Evolutionary conservation across 2,113 vertebrate genomes (phyloP).

Genomic region (Archocentrus centrarchus): DNA sequence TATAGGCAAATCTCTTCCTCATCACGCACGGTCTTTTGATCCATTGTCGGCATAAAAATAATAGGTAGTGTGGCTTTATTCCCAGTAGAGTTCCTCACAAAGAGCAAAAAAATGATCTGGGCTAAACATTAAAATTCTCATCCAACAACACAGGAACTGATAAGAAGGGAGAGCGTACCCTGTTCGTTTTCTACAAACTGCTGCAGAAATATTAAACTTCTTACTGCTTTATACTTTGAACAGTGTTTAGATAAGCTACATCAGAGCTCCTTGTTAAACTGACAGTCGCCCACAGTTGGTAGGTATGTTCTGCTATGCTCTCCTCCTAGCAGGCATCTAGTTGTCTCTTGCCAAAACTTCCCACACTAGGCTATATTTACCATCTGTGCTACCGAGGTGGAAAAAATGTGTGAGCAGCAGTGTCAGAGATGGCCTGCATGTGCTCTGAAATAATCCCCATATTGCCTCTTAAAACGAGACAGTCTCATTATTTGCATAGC

Average conservation of each 20-base stretch:
- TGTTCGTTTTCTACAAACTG: background rate
- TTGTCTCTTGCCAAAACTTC: conserved; percentile 74
- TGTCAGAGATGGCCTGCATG: conserved; percentile 61
- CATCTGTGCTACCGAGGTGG: conserved; percentile 57
- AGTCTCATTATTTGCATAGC: conserved; percentile 49
- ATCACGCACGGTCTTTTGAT: background rate
- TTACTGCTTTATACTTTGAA: conserved; percentile 12
- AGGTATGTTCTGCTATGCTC: conserved; percentile 64
- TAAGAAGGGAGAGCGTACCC: background rate
- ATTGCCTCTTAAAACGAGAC: conserved; percentile 48
- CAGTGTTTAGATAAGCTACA: conserved; percentile 30
- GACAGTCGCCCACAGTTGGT: conserved; percentile 74
- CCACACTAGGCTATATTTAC: conserved; percentile 78
- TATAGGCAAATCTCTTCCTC: background rate
- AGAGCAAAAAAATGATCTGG: background rate
- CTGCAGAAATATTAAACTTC: background rate
- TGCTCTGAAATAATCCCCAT: conserved; percentile 51
- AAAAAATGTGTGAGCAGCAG: conserved; percentile 62
- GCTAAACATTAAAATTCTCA: background rate
- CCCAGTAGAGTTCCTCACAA: background rate
- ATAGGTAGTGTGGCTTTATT: background rate
- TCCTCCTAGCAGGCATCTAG: conserved; percentile 63
- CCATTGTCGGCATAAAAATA: background rate
- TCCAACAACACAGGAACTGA: background rate
- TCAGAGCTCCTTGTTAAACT: conserved; percentile 57